Evolutionary conservation across 2,113 vertebrate genomes (phyloP).

Genomic region (Nasalis larvatus): DNA sequence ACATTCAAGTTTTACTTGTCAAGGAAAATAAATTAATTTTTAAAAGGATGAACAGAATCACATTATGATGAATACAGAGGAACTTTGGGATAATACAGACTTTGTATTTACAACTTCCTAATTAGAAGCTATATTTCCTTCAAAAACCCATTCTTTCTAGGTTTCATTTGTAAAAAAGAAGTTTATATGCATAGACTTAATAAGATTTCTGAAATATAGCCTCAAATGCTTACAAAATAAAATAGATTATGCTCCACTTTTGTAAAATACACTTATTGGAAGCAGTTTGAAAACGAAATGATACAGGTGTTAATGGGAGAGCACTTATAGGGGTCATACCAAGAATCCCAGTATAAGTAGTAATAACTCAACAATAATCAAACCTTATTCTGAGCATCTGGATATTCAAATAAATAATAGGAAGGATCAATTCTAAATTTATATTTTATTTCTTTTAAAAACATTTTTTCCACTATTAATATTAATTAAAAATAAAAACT

Average conservation of each 20-base stretch:
- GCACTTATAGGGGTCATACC: not conserved
- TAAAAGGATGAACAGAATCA: not conserved
- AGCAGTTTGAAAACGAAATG: not conserved
- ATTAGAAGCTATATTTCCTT: not conserved
- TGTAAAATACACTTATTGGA: not conserved
- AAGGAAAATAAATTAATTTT: not conserved
- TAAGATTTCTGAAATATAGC: not conserved
- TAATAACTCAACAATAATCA: not conserved
- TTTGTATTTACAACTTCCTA: not conserved
- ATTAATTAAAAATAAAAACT: not conserved
- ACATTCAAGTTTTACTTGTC: not conserved
- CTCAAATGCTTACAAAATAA: not conserved
- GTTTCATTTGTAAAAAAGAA: not conserved
- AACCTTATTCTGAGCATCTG: not conserved
- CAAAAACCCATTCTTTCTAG: not conserved
- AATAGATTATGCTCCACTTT: not conserved
- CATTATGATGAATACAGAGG: not conserved
- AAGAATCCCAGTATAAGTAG: not conserved
- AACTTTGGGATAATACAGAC: not conserved
- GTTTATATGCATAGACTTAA: not conserved
- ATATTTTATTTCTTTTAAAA: not conserved
- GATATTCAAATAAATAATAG: not conserved
- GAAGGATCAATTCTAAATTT: not conserved
- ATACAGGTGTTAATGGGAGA: not conserved
- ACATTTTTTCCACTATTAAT: not conserved